phyloP scores from a whole-genome alignment of 2,888 invertebrate genomes.

The Yponomeuta cagnagella region DNA sequence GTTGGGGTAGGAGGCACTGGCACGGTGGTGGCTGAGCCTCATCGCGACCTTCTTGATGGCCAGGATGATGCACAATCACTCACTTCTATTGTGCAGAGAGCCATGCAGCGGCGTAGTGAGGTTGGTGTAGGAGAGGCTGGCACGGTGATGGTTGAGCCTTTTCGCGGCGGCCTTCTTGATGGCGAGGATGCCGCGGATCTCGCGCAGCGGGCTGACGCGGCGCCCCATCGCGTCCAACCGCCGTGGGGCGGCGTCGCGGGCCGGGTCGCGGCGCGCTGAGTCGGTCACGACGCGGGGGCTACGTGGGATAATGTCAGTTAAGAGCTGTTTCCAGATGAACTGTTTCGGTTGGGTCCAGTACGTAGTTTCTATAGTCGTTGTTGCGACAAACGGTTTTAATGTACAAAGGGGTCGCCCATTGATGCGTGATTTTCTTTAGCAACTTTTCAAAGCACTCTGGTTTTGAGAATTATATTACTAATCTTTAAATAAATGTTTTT shows the following conservation, averaged over 20 bases:
- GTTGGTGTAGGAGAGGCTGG: not conserved
- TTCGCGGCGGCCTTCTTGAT: conserved; percentile 35
- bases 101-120: not conserved
- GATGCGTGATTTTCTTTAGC: no score
- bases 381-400: no score
- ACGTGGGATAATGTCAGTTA: not conserved
- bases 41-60: conserved; percentile 37
- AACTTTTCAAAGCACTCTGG: no score
- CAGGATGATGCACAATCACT: conserved; percentile 25
- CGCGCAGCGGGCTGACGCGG: conserved; percentile 16
- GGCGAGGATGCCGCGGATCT: conserved; percentile 37
- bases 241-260: not conserved
- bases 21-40: not conserved
- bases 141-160: not conserved
- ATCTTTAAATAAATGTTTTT: no score
- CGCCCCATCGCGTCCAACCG: not conserved
- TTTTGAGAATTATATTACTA: no score
- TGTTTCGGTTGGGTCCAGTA: no score
- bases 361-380: no score
- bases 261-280: not conserved
- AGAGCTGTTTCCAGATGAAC: not conserved
- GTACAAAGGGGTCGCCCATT: no score
- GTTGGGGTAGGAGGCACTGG: no score
- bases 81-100: not conserved
- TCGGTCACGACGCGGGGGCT: not conserved